phyloP scores from a whole-genome alignment of 2,797 vertebrate species.

The Lutjanus argentimaculatus region DNA sequence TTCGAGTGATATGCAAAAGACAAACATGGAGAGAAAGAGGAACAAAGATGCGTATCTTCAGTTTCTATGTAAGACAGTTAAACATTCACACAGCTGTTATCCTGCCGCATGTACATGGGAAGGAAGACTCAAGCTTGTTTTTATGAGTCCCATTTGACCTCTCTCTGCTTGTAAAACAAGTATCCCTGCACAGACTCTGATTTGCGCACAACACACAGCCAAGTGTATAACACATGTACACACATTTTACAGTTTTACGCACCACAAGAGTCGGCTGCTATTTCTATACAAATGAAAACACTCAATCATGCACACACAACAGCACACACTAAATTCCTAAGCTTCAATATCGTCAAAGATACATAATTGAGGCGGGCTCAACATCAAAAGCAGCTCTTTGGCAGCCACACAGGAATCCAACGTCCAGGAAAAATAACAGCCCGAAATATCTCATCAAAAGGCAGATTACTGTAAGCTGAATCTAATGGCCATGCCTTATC shows the following conservation, averaged over 20 bases:
- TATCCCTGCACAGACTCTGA: slow-evolving; percentile 35
- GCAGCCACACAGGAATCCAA: slow-evolving; percentile 75
- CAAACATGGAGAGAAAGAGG: slow-evolving; percentile 4
- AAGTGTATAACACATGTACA: slow-evolving; percentile 21
- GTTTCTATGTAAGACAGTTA: slow-evolving; percentile 65
- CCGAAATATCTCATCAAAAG: slow-evolving; percentile 81
- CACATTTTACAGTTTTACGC: slow-evolving; percentile 17
- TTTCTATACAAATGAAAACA: slow-evolving; percentile 33
- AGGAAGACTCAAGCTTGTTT: slow-evolving; percentile 66
- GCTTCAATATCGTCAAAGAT: slow-evolving; percentile 57
- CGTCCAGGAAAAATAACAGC: slow-evolving; percentile 67
- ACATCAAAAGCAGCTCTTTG: slow-evolving; percentile 79
- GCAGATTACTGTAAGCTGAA: slow-evolving; percentile 76
- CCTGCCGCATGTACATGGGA: slow-evolving; percentile 76
- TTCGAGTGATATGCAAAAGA: slow-evolving; percentile 27
- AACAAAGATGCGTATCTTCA: slow-evolving; percentile 55
- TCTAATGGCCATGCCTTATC: slow-evolving; percentile 72
- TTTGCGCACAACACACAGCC: slow-evolving; percentile 39
- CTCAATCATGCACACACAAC: slow-evolving; percentile 32
- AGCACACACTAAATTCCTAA: slow-evolving; percentile 53
- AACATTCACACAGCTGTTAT: slow-evolving; percentile 74
- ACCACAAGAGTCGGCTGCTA: slow-evolving; percentile 21
- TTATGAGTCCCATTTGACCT: slow-evolving; percentile 72
- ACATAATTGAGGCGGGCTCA: slow-evolving; percentile 67
- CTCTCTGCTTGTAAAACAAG: slow-evolving; percentile 66